Base-by-base conservation (phyloP, 1,140 invertebrate genomes). In the Triops cancriformis region DNA sequence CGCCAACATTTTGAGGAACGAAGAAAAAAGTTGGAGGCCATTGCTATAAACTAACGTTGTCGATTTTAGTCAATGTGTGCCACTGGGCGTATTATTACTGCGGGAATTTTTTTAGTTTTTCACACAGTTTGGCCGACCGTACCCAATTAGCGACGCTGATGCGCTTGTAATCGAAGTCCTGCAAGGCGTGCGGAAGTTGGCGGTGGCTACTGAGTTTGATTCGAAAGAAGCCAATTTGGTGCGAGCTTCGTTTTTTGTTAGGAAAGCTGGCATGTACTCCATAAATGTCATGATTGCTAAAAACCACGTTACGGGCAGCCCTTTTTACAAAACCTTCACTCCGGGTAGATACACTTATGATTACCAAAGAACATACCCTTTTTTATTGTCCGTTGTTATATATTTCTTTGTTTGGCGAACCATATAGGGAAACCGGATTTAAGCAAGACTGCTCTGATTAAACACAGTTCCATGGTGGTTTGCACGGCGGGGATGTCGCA, bases 61-160 rank as follows among this genome's bases (percentile, higher is more conserved):
- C n/a, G n/a, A n/a, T n/a, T n/a, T n/a, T n/a, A n/a, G n/a, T 37
- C 7, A 37, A 2, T 7, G 31, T 37, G 31, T 37, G 2, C 2
- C 31, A 37, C 2, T 37, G 31, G 2, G 31, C 74, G 79, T 76
- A 27, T 74, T 31, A 73, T 74, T 6, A 45, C 51, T 14, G 4
- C 74, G 12, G 18, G 12, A 73, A 72, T 64, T 77, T 77, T 79
- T 85, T 73, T 87, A 94, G 88, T 96, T 96, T 86, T 96, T 90
- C 86, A 94, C 96, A 86, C 91, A 94, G 81, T 96, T 96, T 83
- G 93, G 94, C 27, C 92, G 94, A 82, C 92, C 94, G 77, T 97
- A 96, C 87, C 94, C 94, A 80, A 92, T 96, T 80, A 95, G 93
- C 85, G 93, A 95, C 86, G 93, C 92, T 76, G 94, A 96, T 86